Evolutionary conservation across 2,888 invertebrate species (phyloP).

Genomic region (Slavum lentiscoides): DNA sequence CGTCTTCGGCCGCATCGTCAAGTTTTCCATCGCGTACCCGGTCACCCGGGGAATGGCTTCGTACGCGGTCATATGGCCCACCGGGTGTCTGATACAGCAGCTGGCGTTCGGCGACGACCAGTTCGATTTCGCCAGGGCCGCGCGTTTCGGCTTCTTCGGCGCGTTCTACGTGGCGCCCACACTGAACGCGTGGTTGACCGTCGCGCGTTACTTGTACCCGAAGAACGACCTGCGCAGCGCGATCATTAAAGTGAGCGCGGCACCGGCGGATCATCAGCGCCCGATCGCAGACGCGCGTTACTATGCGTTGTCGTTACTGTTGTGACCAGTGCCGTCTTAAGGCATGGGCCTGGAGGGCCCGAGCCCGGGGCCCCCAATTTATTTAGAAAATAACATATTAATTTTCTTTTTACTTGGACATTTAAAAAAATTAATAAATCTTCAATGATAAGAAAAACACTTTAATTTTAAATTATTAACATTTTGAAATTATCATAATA

Average conservation of each 20-base stretch:
- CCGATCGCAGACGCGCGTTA: too few relatives aligned
- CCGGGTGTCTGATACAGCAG: conserved; percentile 66
- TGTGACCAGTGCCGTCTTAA: too few relatives aligned
- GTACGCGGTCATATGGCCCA: conserved; percentile 66
- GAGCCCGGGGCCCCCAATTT: too few relatives aligned
- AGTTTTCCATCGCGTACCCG: conserved; percentile 62
- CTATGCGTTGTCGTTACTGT: too few relatives aligned
- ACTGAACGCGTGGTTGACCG: conserved; percentile 62
- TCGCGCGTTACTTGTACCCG: conserved; percentile 78
- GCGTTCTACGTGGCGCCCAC: conserved; percentile 58
- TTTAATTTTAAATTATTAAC: too few relatives aligned
- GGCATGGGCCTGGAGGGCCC: too few relatives aligned
- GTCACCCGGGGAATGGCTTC: conserved; percentile 66
- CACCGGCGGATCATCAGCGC: too few relatives aligned
- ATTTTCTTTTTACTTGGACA: too few relatives aligned
- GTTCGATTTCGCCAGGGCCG: conserved; percentile 55
- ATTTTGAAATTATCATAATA: too few relatives aligned
- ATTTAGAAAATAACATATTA: too few relatives aligned
- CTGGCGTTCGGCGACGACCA: conserved; percentile 57
- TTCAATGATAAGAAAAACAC: too few relatives aligned
- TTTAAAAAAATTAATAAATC: too few relatives aligned
- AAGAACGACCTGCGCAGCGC: conserved; percentile 71
- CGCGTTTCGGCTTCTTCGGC: conserved; percentile 57
- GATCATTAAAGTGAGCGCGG: conserved; percentile 68
- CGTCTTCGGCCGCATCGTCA: conserved; percentile 55